Evolutionary conservation across 2,888 invertebrate genomes (phyloP).

Genomic region (Frankliniella intonsa): DNA sequence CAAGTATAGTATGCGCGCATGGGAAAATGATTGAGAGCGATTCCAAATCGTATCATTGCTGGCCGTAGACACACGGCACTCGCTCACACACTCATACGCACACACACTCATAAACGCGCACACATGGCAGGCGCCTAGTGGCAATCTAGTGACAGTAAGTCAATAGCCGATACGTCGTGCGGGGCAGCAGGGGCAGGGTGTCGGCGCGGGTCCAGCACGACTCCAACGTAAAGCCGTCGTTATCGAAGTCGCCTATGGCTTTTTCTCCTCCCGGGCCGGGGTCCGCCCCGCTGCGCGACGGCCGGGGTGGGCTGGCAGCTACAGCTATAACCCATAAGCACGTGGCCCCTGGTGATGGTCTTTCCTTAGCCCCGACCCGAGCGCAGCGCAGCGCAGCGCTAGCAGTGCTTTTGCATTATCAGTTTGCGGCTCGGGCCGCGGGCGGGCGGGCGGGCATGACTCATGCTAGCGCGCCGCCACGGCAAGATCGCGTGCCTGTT

Average conservation of each 20-base stretch:
- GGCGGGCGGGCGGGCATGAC: no score
- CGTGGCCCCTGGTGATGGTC: no score
- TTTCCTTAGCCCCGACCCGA: no score
- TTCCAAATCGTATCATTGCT: constrained; percentile 17
- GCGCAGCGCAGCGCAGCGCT: no score
- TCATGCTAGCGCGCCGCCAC: no score
- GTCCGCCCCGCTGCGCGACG: no score
- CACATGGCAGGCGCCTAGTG: background rate
- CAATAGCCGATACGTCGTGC: background rate
- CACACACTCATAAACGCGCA: background rate
- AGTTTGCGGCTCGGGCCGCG: no score
- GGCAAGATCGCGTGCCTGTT: no score
- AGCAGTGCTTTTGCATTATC: no score
- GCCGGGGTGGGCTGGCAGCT: no score
- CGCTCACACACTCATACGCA: background rate
- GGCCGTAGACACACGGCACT: background rate
- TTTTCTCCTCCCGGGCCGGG: no score
- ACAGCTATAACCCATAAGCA: no score
- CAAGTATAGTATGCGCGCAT: background rate
- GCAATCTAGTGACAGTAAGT: background rate
- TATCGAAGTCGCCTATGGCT: background rate
- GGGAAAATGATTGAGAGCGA: constrained; percentile 6
- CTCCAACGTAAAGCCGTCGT: background rate
- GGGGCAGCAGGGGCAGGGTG: background rate
- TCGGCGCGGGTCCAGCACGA: background rate